Evolutionary conservation across 2,113 vertebrate species (phyloP).

Genomic region (Alligator sinensis): DNA sequence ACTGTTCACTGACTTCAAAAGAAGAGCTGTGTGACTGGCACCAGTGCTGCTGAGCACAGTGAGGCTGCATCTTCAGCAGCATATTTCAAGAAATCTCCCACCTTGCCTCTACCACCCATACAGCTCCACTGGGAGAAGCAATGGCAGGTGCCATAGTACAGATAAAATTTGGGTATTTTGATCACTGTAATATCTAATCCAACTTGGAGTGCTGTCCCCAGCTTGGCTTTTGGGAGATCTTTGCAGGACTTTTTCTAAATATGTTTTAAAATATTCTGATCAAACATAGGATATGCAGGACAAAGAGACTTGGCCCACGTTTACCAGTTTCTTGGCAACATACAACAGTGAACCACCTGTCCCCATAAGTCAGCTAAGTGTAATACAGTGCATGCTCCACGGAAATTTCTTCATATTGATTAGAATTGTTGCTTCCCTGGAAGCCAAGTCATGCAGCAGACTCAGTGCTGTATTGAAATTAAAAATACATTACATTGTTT

Average conservation of each 20-base stretch:
- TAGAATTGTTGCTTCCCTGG: background rate
- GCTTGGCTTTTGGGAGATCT: background rate
- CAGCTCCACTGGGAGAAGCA: rapidly evolving
- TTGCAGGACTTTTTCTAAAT: background rate
- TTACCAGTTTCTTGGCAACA: background rate
- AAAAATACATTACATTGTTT: background rate
- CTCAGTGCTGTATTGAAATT: background rate
- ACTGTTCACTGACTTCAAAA: conserved; percentile 70
- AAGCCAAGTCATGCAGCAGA: background rate
- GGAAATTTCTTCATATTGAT: background rate
- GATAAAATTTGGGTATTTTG: background rate
- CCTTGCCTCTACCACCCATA: rapidly evolving
- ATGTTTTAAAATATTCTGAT: background rate
- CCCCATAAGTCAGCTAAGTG: conserved; percentile 30
- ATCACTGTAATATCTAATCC: background rate
- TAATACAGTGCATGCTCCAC: background rate
- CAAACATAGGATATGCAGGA: background rate
- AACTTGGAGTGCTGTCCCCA: background rate
- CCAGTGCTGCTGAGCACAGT: background rate
- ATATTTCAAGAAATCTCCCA: background rate
- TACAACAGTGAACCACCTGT: background rate
- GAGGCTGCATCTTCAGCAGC: background rate
- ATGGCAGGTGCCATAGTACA: background rate
- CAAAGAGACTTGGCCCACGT: background rate
- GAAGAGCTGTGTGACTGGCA: background rate